These are phyloP conservation scores for Sternotherus odoratus DNA, from an alignment of 2,797 vertebrate species.

Conservation along the genomic window DNA sequence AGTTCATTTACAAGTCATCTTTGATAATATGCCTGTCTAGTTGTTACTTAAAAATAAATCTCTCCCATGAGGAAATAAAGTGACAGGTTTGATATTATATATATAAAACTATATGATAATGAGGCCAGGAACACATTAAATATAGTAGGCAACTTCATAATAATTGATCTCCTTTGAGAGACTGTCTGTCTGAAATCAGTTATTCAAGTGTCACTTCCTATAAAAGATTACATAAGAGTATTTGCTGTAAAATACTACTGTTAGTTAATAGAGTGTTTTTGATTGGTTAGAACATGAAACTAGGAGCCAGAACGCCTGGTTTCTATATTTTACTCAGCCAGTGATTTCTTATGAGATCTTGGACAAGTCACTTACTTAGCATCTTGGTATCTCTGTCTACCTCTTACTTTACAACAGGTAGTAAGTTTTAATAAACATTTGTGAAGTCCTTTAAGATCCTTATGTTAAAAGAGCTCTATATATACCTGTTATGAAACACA, in stretches of 20 bases:
- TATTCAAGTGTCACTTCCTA: background rate
- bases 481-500: background rate
- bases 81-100: background rate
- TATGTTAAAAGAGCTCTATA: background rate
- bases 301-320: background rate
- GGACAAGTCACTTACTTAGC: background rate
- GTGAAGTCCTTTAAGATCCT: background rate
- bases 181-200: background rate
- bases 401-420: background rate
- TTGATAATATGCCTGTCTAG: background rate
- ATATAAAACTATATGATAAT: background rate
- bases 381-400: background rate
- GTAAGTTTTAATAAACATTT: background rate
- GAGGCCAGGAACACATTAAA: background rate
- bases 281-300: background rate
- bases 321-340: background rate
- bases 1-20: background rate
- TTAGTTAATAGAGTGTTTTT: no score
- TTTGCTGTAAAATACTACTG: background rate
- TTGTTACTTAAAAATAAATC: background rate
- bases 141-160: background rate
- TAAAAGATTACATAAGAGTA: background rate
- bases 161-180: background rate
- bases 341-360: background rate
- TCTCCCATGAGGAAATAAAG: background rate